Evolutionary conservation across 1,140 invertebrate species (phyloP), one percentile per base, ranked within the genome.

Genomic region (Tribolium castaneum): DNA sequence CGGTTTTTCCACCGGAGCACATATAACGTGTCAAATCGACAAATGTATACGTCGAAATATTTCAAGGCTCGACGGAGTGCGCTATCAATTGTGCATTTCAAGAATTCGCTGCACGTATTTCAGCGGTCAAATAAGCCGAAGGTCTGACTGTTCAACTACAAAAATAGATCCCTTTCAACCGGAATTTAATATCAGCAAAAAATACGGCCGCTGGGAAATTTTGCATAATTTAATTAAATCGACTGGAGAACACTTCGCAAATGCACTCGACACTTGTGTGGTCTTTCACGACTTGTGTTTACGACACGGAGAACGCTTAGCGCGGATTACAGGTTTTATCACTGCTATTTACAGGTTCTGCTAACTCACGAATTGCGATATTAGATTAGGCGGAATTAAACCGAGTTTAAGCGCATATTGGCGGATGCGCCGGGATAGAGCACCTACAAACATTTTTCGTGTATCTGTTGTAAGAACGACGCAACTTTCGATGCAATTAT

Each of bases 101-200:
- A 66, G 59, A 66, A 66, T 66, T 66, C 59, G n/a, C 30, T 66
- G 59, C 59, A 66, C 59, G 59, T 66, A 6, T 30, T 30, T 66
- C 59, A 34, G 59, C 30, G 59, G 59, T 66, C 59, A 66, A 66
- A 66, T 66, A 66, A 66, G 54, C 59, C 59, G 34, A 66, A 66
- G n/a, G 6, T 30, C 25, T 34, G 59, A 66, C 59, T 66, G 59
- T 25, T 59, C 54, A 25, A 66, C 59, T 66, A 66, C 25, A 45
- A 45, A 45, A 45, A 45, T 35, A 66, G n/a, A 35, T 52, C 12
- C 51, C 4, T 52, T 52, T 19, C 13, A 52, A 52, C 13, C 51
- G 13, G 51, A 19, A 19, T 19, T 52, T 52, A 52, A 52, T 52
- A 52, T 52, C 13, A 13, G 16, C n/a, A n/a, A 52, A 52, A 52